phyloP scores from a whole-genome alignment of 2,113 vertebrate species.

The Leucoraja erinaceus region DNA sequence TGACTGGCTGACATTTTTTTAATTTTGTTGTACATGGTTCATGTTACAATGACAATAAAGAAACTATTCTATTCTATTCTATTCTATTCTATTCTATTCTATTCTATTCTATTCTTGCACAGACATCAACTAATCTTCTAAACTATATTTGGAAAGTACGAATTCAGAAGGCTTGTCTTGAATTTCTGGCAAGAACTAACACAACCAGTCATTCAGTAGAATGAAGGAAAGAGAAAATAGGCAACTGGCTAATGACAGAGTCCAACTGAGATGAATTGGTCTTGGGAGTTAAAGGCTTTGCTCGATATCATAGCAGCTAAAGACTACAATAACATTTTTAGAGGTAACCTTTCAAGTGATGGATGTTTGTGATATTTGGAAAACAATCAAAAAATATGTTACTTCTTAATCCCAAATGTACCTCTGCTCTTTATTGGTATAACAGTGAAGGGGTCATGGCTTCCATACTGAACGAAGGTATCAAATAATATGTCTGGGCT shows the following conservation, averaged over 20 bases:
- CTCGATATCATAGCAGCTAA: not conserved
- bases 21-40: too few species aligned
- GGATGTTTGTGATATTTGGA: not conserved
- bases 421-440: constrained; percentile 7
- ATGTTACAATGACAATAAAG: too few species aligned
- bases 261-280: not conserved
- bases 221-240: not conserved
- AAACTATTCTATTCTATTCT: too few species aligned
- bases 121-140: not conserved
- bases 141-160: not conserved
- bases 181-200: not conserved
- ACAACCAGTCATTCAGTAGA: not conserved
- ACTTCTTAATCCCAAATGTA: not conserved
- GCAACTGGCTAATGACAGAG: not conserved
- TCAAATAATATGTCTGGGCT: not conserved
- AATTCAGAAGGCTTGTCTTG: not conserved
- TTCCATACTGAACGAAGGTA: not conserved
- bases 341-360: not conserved
- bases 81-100: too few species aligned
- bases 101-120: too few species aligned
- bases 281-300: not conserved
- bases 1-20: too few species aligned
- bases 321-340: not conserved
- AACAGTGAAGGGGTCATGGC: not conserved
- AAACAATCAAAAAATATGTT: not conserved